These are phyloP conservation scores for Micromys minutus DNA, from an alignment of 2,113 vertebrate genomes.

Conservation along the genomic window DNA sequence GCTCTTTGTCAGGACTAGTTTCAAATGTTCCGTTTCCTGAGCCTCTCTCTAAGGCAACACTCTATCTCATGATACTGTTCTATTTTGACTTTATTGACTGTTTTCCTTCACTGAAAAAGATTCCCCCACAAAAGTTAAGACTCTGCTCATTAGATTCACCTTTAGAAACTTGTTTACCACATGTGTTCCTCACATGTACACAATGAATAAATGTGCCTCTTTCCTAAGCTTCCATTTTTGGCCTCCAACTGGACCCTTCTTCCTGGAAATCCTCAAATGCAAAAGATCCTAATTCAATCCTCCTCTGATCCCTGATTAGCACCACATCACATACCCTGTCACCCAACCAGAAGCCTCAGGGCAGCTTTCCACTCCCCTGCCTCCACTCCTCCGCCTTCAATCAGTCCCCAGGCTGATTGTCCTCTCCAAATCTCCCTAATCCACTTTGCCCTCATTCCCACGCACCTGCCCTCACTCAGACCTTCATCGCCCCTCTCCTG, in stretches of 20 bases:
- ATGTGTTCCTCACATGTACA: background rate
- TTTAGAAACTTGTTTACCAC: background rate
- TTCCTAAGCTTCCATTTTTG: background rate
- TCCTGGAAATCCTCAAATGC: conserved; percentile 4
- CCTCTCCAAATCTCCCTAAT: conserved; percentile 50
- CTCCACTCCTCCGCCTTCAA: background rate
- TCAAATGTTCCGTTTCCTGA: background rate
- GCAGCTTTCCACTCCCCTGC: background rate
- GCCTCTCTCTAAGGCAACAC: background rate
- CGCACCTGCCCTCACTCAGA: conserved; percentile 38
- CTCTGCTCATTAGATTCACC: background rate
- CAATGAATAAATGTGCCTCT: background rate
- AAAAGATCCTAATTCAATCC: background rate
- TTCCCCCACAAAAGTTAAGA: background rate
- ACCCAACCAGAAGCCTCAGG: background rate
- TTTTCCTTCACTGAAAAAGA: background rate
- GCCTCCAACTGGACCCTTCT: background rate
- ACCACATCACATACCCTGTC: background rate
- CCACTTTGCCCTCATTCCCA: conserved; percentile 7
- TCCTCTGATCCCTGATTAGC: background rate
- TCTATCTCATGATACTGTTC: background rate
- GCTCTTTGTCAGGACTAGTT: background rate
- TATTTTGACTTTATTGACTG: background rate
- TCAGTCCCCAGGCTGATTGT: conserved; percentile 9
- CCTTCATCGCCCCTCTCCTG: conserved; percentile 24